Conservation (phyloP, 2,888 invertebrate genomes). For the Habroteleia sp. region DNA sequence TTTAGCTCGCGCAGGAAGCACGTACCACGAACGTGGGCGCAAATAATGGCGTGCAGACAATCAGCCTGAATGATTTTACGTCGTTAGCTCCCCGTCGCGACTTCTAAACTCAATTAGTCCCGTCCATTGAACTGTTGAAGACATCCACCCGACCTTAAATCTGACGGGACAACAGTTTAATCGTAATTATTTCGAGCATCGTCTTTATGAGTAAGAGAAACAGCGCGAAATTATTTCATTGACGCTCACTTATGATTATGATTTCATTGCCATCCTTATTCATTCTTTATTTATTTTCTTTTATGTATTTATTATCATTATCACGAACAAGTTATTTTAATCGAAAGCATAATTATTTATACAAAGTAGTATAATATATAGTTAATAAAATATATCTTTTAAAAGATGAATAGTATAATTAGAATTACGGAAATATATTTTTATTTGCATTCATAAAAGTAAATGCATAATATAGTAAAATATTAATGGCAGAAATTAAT, state of each 20-base stretch:
- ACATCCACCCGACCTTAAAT: conserved; percentile 44
- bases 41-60: conserved; percentile 59
- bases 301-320: too few relatives aligned
- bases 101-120: conserved; percentile 42
- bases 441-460: too few relatives aligned
- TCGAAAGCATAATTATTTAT: too few relatives aligned
- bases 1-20: conserved; percentile 25
- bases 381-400: too few relatives aligned
- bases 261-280: conserved; percentile 8
- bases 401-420: too few relatives aligned
- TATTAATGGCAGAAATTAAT: background rate
- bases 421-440: too few relatives aligned
- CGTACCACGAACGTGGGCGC: conserved; percentile 55
- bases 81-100: conserved; percentile 23
- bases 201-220: conserved; percentile 34
- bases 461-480: too few relatives aligned
- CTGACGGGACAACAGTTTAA: conserved; percentile 37
- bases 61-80: conserved; percentile 39
- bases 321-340: too few relatives aligned
- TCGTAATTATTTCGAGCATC: conserved; percentile 32
- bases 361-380: too few relatives aligned
- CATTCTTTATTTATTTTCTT: background rate
- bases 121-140: conserved; percentile 33
- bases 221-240: conserved; percentile 27
- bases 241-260: conserved; percentile 14